A percentile compares a stretch with the other conserved stretches of the same genome.
Evolutionary conservation across 2,888 invertebrate genomes (phyloP).

Genomic region (Lasioglossum vierecki): DNA sequence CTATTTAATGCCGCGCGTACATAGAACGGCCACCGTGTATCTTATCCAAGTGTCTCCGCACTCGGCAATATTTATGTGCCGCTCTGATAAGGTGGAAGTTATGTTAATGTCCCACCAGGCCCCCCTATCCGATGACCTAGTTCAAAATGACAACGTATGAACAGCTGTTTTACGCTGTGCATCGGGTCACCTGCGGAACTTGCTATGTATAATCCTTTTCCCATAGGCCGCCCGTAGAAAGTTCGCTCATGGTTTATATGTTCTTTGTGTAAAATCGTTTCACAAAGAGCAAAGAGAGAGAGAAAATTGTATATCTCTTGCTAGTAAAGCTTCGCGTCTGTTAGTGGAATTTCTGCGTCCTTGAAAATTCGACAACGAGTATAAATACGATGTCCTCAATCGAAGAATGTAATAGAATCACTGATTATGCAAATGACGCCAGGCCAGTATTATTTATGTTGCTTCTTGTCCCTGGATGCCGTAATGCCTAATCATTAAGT

Average conservation of each 20-base stretch:
- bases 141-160: slow-evolving; percentile 47
- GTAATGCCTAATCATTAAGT: background rate
- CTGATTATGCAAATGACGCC: background rate
- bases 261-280: background rate
- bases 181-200: background rate
- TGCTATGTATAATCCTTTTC: background rate
- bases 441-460: background rate
- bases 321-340: background rate
- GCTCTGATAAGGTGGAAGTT: slow-evolving; percentile 39
- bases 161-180: slow-evolving; percentile 33
- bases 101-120: slow-evolving; percentile 30
- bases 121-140: slow-evolving; percentile 38
- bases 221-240: background rate
- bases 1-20: background rate
- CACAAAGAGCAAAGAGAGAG: background rate
- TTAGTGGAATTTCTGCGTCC: background rate
- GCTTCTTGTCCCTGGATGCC: background rate
- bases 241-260: background rate
- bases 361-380: background rate
- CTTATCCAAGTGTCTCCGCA: background rate
- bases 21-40: background rate
- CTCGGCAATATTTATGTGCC: background rate
- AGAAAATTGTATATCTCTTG: background rate
- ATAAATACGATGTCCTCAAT: background rate
- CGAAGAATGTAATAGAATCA: background rate